Base-by-base conservation (phyloP, 1,140 invertebrate genomes). In the Lutraria rhynchaena region DNA sequence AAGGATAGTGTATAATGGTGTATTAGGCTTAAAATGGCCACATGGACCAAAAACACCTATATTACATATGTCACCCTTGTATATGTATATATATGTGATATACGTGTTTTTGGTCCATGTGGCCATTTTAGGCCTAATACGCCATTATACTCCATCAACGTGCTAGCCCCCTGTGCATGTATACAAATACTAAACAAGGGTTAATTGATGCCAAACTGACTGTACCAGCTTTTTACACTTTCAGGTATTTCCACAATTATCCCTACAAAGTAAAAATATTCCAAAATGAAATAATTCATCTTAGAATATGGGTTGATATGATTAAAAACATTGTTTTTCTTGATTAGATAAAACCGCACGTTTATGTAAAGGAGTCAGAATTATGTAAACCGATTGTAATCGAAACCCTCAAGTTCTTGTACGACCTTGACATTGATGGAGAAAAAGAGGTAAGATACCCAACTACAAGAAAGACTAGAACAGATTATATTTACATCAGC, bases 351-450 rank as follows among this genome's bases (percentile, higher is more conserved):
- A 89, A 94, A 94, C 70, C 94, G 94, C 90, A 94, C 92, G 9
- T 95, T 94, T 87, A 95, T 78, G 94, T 95, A 0, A 95, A 93
- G 1, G 93, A 94, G 1, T 94, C 94, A 82, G 94, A 95, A 11
- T 92, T 92, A 1, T 95, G 95, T 83, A 92, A 94, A 33, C 95
- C 95, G 0, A 93, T 96, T 24, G 94, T 96, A n/a, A 95, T 96
- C 27, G 95, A 96, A 82, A 95, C 95, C 0, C 87, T 96, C 0
- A 95, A 94, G 83, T 96, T 95, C 86, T 89, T 96, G 0, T 96
- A 95, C 87, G 95, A 96, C 87, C 91, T 96, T 27, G 95, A 96
- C 87, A 95, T 95, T 91, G 95, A 88, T 35, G 84, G 86, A 49
- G 75, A 83, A 13, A 82, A 83, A 74, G 83, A 85, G 69, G 77